Evolutionary conservation across 2,797 vertebrate genomes (phyloP).

Genomic region (Propithecus deckenii): DNA sequence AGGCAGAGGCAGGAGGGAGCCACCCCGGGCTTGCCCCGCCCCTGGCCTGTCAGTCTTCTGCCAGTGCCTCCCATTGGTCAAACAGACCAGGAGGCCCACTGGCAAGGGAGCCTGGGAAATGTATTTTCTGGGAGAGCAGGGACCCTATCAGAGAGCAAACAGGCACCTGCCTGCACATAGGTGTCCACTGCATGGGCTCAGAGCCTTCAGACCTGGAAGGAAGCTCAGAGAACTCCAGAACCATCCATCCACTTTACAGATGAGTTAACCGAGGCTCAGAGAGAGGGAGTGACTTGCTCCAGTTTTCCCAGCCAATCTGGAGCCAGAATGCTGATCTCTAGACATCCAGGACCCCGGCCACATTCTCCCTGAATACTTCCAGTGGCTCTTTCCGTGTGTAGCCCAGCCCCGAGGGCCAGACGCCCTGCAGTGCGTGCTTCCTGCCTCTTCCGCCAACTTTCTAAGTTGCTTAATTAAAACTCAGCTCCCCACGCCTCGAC

Average conservation of each 20-base stretch:
- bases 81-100: not conserved
- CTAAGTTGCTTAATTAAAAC: conserved; percentile 82
- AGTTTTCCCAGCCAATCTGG: not conserved
- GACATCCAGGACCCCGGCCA: no score
- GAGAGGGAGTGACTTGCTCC: not conserved
- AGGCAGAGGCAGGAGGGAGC: not conserved
- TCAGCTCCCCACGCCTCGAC: conserved; percentile 77
- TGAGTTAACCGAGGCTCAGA: not conserved
- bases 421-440: not conserved
- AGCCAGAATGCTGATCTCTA: not conserved
- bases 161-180: not conserved
- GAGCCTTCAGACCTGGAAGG: not conserved
- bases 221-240: not conserved
- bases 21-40: not conserved
- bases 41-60: not conserved
- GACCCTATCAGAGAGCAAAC: not conserved
- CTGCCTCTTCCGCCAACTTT: conserved; percentile 75
- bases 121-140: not conserved
- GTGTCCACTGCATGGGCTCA: no score
- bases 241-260: not conserved
- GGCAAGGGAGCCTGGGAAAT: not conserved
- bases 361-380: not conserved
- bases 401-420: not conserved
- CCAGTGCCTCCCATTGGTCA: not conserved
- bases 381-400: not conserved